Base-by-base conservation (phyloP, 1,140 invertebrate species). In the Drosophila nigromelanica region DNA sequence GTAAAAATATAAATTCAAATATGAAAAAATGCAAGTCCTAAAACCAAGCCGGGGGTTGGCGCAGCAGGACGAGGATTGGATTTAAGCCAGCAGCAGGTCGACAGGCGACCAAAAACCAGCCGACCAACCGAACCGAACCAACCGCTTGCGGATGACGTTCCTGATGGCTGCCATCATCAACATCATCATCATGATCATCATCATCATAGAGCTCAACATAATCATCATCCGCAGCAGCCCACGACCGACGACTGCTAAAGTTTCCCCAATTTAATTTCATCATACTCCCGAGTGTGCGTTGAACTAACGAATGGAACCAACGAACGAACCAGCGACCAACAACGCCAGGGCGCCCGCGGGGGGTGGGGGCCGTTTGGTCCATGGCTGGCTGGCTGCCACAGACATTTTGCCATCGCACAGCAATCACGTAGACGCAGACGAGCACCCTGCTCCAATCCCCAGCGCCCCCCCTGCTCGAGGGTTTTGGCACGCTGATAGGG, bases 251-350 rank as follows among this genome's bases (percentile, higher is more conserved):
- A 76, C 72, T 74, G 80, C 67, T 45, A 89, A 91, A 85, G 83
- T 91, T 91, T 91, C 89, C 89, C 89, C 89, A 90, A 90, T 90
- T 90, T 90, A 89, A 90, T 90, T 90, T 90, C 79, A 91, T 86
- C 89, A 89, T 89, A 82, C 81, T 91, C 85, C 81, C 81, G 83
- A 69, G 83, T 89, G 83, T 86, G 72, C 80, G 78, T 86, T 80
- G 80, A 89, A 82, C 73, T 80, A 87, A 87, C 76, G 76, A 89
- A 89, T 89, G 80, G 68, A 89, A 78, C 79, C 78, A 73, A 73
- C 54, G n/a, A 59, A 56, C 35, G 63, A 69, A 52, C 59, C 39
- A 63, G 45, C 56, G 18, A 51, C 15, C 45, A 4, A 58, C 52
- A 47, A 35, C 42, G 42, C 61, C 15, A 30, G 47, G 47, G 10